These are phyloP conservation scores for Clamator glandarius DNA, from an alignment of 2,797 vertebrate genomes.

Conservation along the genomic window DNA sequence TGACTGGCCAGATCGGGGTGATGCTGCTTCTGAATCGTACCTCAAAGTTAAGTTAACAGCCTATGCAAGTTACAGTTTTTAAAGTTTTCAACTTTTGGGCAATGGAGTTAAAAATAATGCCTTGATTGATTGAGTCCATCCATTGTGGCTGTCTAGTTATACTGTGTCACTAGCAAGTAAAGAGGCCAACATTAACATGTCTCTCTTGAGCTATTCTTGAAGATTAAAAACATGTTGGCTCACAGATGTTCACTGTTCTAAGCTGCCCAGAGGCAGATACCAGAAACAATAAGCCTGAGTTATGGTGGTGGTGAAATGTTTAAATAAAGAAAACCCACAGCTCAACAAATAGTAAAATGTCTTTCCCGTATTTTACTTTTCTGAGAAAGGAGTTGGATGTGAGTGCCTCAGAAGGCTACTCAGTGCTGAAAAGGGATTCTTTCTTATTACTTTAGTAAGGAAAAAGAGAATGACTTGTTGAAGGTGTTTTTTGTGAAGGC, in stretches of 20 bases:
- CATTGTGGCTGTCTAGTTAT: background rate
- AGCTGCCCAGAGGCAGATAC: background rate
- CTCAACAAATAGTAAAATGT: background rate
- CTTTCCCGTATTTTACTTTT: background rate
- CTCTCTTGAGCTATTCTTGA: background rate
- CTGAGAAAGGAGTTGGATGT: background rate
- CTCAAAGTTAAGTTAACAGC: background rate
- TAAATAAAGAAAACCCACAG: background rate
- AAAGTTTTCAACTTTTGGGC: background rate
- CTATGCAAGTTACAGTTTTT: background rate
- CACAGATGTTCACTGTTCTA: background rate
- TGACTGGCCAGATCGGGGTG: slow-evolving; percentile 6
- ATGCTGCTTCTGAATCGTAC: background rate
- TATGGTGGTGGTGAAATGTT: background rate
- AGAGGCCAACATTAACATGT: background rate
- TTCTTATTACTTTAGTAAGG: background rate
- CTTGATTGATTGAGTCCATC: background rate
- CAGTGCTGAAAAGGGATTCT: background rate
- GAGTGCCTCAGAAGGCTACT: background rate
- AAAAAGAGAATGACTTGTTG: background rate
- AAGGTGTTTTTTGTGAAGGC: background rate
- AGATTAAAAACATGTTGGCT: background rate
- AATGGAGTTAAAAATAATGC: background rate
- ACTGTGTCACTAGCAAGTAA: background rate
- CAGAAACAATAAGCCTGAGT: background rate